phyloP scores from a whole-genome alignment of 2,113 vertebrate species.

The Gila orcuttii region DNA sequence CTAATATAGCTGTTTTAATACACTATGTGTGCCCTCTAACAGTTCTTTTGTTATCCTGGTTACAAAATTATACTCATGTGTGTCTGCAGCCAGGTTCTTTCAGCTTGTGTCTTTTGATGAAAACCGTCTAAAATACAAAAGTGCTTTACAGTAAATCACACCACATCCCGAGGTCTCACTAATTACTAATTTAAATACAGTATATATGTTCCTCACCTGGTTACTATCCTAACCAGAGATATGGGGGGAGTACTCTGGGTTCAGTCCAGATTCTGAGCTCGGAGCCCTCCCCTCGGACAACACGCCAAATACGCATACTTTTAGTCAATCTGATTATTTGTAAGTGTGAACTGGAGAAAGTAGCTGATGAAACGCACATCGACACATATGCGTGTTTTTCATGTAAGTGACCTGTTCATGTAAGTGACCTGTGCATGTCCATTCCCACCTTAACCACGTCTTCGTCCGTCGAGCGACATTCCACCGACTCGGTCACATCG shows the following conservation, averaged over 20 bases:
- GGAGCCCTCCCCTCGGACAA: too few relatives aligned
- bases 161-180: neutral
- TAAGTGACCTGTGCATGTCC: neutral
- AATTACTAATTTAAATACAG: neutral
- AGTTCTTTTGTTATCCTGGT: neutral
- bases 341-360: too few relatives aligned
- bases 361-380: neutral
- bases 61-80: neutral
- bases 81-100: neutral
- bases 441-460: slow-evolving; percentile 86
- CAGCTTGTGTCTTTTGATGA: neutral
- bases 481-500: slow-evolving; percentile 89
- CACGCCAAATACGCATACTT: too few relatives aligned
- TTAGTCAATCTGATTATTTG: too few relatives aligned
- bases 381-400: neutral
- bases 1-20: slow-evolving; percentile 19
- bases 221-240: too few relatives aligned
- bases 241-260: too few relatives aligned
- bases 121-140: neutral
- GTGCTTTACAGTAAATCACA: neutral
- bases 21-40: neutral
- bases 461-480: slow-evolving; percentile 87
- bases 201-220: too few relatives aligned
- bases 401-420: neutral
- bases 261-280: too few relatives aligned